Base-by-base conservation (phyloP, 2,888 invertebrate species). In the Blastobasis lacticolella region DNA sequence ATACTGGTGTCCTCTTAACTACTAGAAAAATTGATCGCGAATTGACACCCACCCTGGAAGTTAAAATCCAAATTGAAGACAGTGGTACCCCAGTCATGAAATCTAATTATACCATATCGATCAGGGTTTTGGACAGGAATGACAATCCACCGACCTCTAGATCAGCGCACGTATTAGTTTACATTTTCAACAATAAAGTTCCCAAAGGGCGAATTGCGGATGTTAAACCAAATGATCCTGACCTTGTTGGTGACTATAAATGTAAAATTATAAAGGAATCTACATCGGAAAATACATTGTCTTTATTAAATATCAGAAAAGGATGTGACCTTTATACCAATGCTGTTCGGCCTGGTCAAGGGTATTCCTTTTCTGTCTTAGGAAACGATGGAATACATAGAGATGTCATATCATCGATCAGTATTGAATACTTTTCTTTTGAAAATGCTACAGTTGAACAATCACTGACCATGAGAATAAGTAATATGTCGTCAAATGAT, bases 191-290 rank as follows among this genome's bases (percentile, higher is more conserved):
- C 66, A 93, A 92, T 51, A 90, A 91, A 56, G 91, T 94, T 64
- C 94, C 95, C 0, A 73, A 91, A 36, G 94, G 94, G n/a, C 94
- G 94, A 80, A 93, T 98, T 57, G 98, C 97, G 6, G 92, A 97
- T 76, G 94, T 98, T 0, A 95, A 94, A 78, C 98, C 98, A 0
- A 94, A 95, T 69, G 98, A 98, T 85, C 92, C 94, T 0, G 98
- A 98, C 75, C 91, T 92, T n/a, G 92, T 92, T 49, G 98, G 97
- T 4, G 94, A 96, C 67, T 98, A 97, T 71, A 92, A 90, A 66
- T 98, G 98, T 73, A 93, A 92, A 71, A 92, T 97, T 57, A 81
- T 95, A 88, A 78, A 92, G 93, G 72, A 88, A 91, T 64, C 92
- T 87, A 77, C 91, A 79, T 71, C 91, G 85, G 62, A 91, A 88